These are phyloP conservation scores for Dolichotis patagonum DNA, from an alignment of 2,113 vertebrate species.

Conservation along the genomic window DNA sequence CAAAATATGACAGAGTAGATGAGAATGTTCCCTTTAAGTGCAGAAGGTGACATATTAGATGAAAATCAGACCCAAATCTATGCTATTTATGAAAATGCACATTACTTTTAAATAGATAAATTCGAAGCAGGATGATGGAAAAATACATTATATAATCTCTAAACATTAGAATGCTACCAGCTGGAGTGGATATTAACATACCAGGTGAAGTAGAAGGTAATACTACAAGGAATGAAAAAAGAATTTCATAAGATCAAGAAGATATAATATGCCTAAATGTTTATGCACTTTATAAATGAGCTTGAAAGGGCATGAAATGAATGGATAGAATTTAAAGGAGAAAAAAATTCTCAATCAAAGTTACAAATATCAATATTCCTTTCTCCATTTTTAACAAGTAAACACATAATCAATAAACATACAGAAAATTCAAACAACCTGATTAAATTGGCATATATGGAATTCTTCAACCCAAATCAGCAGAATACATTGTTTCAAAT, in stretches of 20 bases:
- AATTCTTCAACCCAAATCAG: background rate
- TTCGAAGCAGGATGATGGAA: background rate
- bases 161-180: background rate
- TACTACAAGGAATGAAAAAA: background rate
- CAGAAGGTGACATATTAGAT: background rate
- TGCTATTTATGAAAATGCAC: constrained; percentile 21
- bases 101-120: constrained; percentile 6
- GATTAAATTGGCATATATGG: background rate
- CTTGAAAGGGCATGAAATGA: background rate
- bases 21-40: background rate
- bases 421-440: background rate
- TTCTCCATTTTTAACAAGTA: background rate
- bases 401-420: background rate
- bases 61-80: background rate
- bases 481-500: background rate
- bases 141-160: background rate
- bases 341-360: background rate
- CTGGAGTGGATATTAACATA: background rate
- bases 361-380: background rate
- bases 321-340: background rate
- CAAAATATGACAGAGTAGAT: background rate
- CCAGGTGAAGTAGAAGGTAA: background rate
- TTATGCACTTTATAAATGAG: background rate
- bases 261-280: background rate
- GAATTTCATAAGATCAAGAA: background rate